Percentiles rank a stretch among this genome's conserved stretches.
These are phyloP conservation scores for Vidua chalybeata DNA, from an alignment of 2,113 vertebrate genomes.

Conservation along the genomic window DNA sequence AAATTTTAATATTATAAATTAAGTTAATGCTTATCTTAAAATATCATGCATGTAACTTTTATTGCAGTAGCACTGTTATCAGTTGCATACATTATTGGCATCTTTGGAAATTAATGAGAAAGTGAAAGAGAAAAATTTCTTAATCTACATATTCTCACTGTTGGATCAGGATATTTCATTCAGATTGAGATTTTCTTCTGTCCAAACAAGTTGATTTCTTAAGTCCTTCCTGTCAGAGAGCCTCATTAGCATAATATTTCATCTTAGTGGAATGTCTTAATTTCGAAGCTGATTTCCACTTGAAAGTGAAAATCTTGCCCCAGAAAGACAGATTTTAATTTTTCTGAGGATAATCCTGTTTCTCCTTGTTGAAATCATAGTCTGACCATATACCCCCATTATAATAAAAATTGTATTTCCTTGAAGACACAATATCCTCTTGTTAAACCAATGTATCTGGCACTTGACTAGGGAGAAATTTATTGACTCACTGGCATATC, in stretches of 20 bases:
- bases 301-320: not conserved
- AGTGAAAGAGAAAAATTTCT: not conserved
- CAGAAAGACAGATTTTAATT: not conserved
- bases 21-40: not conserved
- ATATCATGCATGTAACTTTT: not conserved
- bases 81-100: fast-evolving
- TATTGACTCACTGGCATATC: not conserved
- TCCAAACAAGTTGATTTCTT: not conserved
- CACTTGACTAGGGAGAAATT: not conserved
- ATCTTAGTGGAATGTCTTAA: not conserved
- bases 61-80: not conserved
- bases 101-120: not conserved
- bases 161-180: not conserved
- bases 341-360: not conserved
- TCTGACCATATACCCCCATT: not conserved
- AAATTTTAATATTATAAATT: not conserved
- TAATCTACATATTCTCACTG: not conserved
- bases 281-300: not conserved
- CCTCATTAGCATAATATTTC: not conserved
- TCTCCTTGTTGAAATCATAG: not conserved
- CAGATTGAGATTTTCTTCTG: not conserved
- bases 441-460: not conserved
- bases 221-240: not conserved
- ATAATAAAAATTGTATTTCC: not conserved
- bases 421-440: not conserved